Percentiles rank a stretch among this genome's conserved stretches.
These are phyloP conservation scores for Gandaritis pyraliata DNA, from an alignment of 2,888 invertebrate species.

Conservation along the genomic window DNA sequence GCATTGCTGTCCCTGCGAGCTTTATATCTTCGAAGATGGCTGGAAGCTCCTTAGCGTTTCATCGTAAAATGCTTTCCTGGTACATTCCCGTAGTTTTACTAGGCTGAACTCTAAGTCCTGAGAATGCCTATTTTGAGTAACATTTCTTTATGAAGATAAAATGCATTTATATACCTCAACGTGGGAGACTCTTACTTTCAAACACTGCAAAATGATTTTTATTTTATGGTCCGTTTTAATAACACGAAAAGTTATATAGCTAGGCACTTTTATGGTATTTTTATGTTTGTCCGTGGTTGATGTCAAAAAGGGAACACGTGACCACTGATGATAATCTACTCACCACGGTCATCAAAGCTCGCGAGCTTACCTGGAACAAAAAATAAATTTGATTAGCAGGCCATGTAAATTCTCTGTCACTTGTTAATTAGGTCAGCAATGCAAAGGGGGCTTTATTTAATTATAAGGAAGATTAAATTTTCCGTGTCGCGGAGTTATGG, in stretches of 20 bases:
- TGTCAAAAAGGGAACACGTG: slow-evolving; percentile 6
- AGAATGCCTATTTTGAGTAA: slow-evolving; percentile 43
- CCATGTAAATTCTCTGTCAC: slow-evolving; percentile 40
- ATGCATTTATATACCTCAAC: too few relatives aligned
- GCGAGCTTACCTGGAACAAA: slow-evolving; percentile 59
- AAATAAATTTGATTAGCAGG: slow-evolving; percentile 52
- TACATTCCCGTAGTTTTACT: slow-evolving; percentile 42
- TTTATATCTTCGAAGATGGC: slow-evolving; percentile 72
- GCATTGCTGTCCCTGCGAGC: slow-evolving; percentile 71
- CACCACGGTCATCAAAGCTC: slow-evolving; percentile 11
- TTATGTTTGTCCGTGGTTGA: not conserved
- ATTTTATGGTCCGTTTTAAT: too few relatives aligned
- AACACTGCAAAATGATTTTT: too few relatives aligned
- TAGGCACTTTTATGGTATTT: too few relatives aligned
- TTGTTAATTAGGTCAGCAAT: slow-evolving; percentile 69
- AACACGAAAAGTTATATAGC: too few relatives aligned
- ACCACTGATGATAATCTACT: slow-evolving; percentile 14
- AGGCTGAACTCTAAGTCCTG: slow-evolving; percentile 30
- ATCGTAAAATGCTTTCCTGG: slow-evolving; percentile 70
- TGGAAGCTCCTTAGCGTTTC: slow-evolving; percentile 73
- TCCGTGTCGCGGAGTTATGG: slow-evolving; percentile 72
- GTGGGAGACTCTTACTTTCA: too few relatives aligned
- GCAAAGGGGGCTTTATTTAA: slow-evolving; percentile 68
- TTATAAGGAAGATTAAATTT: slow-evolving; percentile 78
- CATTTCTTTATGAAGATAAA: slow-evolving; percentile 1